Evolutionary conservation across 1,140 invertebrate species (phyloP).

Genomic region (Bombus difficillimus): DNA sequence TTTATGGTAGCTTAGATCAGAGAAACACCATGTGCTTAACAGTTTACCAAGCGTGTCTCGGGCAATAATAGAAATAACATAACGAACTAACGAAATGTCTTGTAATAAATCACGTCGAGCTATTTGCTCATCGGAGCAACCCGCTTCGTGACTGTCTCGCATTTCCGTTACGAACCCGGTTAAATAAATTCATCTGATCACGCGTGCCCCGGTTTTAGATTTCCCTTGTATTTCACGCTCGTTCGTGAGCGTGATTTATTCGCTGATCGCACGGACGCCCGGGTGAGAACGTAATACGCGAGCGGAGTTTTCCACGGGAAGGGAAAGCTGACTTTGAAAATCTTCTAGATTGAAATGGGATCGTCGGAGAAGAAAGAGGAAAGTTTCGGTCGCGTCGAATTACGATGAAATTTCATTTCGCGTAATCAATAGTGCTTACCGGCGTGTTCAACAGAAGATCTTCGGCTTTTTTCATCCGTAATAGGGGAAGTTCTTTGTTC

Average conservation of each 20-base stretch:
- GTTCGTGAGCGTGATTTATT: background rate
- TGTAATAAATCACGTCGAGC: background rate
- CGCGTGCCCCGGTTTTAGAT: background rate
- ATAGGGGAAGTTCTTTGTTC: conserved; percentile 36
- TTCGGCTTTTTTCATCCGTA: conserved; percentile 1
- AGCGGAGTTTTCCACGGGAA: background rate
- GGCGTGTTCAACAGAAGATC: conserved; percentile 9
- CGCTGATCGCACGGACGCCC: background rate
- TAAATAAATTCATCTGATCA: background rate
- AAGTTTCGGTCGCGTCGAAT: too few relatives aligned
- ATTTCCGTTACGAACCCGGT: background rate
- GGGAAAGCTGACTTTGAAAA: background rate
- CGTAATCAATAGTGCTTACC: conserved; percentile 31
- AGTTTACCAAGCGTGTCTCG: background rate
- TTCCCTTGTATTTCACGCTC: background rate
- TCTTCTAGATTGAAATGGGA: background rate
- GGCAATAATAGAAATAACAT: background rate
- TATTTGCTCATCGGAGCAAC: background rate
- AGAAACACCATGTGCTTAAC: conserved; percentile 3
- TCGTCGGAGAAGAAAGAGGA: too few relatives aligned
- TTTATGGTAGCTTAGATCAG: conserved; percentile 24
- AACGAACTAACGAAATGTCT: too few relatives aligned
- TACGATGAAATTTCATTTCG: conserved; percentile 37
- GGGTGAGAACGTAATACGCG: background rate
- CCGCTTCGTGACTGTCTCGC: background rate